Conservation (phyloP, 2,113 vertebrate species). For the Cinclus mexicanus region DNA sequence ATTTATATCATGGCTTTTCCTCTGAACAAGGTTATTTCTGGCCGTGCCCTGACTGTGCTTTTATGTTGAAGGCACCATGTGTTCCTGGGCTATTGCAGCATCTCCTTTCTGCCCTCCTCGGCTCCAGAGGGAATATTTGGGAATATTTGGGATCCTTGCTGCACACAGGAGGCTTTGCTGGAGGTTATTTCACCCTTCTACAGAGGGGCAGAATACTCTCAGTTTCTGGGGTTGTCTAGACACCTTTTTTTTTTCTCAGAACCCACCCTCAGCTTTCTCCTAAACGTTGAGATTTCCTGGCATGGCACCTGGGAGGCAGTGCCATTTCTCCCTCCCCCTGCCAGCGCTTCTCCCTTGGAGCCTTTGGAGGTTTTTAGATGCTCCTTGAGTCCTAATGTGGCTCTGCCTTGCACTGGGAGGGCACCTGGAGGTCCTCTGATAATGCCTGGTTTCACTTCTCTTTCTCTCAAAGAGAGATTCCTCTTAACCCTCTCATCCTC, state of each 20-base stretch:
- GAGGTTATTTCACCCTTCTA: not conserved
- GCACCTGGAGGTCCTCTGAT: not conserved
- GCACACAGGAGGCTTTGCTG: not conserved
- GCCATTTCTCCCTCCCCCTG: not conserved
- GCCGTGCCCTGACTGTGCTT: not conserved
- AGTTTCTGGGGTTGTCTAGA: not conserved
- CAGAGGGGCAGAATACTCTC: not conserved
- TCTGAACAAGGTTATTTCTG: conserved; percentile 6
- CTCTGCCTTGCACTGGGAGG: not conserved
- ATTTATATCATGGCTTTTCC: not conserved
- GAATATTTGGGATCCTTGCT: not conserved
- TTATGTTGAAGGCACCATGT: not conserved
- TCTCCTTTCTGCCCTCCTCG: not conserved
- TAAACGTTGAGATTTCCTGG: not conserved
- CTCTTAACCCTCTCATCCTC: not conserved
- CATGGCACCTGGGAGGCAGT: not conserved
- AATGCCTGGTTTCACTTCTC: not conserved
- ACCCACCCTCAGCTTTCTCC: not conserved
- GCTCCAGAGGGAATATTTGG: not conserved
- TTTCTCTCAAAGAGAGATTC: not conserved
- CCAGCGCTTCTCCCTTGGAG: not conserved
- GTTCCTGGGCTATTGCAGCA: not conserved
- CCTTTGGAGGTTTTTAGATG: not conserved
- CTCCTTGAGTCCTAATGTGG: not conserved
- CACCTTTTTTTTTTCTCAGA: not conserved